Base-by-base conservation (phyloP, 92 coral and sea anemone species). In the Montipora capitata region DNA sequence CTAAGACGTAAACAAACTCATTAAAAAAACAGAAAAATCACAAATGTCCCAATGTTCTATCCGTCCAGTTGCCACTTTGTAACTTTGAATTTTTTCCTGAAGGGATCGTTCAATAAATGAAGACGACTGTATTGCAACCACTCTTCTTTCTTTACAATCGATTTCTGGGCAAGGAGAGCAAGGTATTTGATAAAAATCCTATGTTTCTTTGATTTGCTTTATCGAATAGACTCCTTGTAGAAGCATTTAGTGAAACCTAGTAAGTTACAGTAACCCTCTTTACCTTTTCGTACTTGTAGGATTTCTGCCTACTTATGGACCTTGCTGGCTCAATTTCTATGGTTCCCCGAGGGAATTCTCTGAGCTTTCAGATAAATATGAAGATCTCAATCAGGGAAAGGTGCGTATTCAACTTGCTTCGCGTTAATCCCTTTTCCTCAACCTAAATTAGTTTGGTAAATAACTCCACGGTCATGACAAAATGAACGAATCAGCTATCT, bases 301-400 rank as follows among this genome's bases (percentile, higher is more conserved):
- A 10, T 96, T 96, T 49, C 86, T 96, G 10, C 99, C 99, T 1
- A 74, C 72, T 15, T 95, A 76, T 72, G 99, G 99, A 5, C 99
- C 99, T 43, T 91, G 93, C 74, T 96, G 95, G 78, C 68, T 96
- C 48, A 96, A 95, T 87, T 93, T 96, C 85, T 96, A 95, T 82
- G 99, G 99, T 10, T 96, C 99, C 5, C 95, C 95, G 1, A 72
- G 99, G 43, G 99, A 96, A 69, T 96, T 96, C 68, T 93, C 96
- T 7, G 98, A 95, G 49, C 91, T 96, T 10, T 85, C 96, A 5
- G 96, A 96, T 77, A 98, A 96, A 85, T 93, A 86, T 27, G 99
- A 96, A 11, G 98, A 96, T 57, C 94, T 96, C 4, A 96, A 96
- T 38, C 40, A 84, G 13, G 99, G 96, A 87, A 92, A 91, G 94